These are phyloP conservation scores for Leucophenga varia DNA, from an alignment of 1,140 invertebrate genomes.

Conservation along the genomic window DNA sequence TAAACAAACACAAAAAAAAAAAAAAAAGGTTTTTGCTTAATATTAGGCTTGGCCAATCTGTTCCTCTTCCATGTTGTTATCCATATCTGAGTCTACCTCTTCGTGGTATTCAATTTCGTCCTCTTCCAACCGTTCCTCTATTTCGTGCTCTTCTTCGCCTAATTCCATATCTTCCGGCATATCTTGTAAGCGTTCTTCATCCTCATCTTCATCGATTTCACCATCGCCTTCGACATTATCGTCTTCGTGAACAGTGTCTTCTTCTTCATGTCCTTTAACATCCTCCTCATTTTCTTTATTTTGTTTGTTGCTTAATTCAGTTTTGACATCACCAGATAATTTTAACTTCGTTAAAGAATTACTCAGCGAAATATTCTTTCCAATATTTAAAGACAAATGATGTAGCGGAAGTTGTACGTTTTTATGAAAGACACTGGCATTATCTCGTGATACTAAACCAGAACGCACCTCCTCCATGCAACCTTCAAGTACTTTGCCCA, in stretches of 20 bases:
- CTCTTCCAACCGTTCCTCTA: too few species aligned
- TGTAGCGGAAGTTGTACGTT: slow-evolving; percentile 90
- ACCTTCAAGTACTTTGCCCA: slow-evolving; percentile 89
- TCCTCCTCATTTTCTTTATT: slow-evolving; percentile 13
- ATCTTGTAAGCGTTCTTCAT: neutral
- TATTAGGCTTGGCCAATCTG: too few species aligned
- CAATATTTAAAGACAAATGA: slow-evolving; percentile 74
- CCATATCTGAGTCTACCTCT: too few species aligned
- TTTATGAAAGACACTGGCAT: slow-evolving; percentile 85
- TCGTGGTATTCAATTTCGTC: too few species aligned
- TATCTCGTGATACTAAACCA: slow-evolving; percentile 70
- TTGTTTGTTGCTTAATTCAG: neutral
- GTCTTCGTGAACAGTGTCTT: slow-evolving; percentile 4
- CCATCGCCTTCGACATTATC: neutral
- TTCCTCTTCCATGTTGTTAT: too few species aligned
- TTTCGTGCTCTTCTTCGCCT: too few species aligned
- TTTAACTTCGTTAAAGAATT: slow-evolving; percentile 9
- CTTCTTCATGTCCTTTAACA: slow-evolving; percentile 10
- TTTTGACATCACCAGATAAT: neutral
- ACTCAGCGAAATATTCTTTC: slow-evolving; percentile 26
- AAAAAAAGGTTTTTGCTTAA: too few species aligned
- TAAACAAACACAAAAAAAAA: too few species aligned
- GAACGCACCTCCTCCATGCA: slow-evolving; percentile 86
- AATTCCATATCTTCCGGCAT: too few species aligned
- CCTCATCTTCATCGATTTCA: slow-evolving; percentile 2